phyloP scores from a whole-genome alignment of 2,113 vertebrate species.

The Catharus fuscescens region DNA sequence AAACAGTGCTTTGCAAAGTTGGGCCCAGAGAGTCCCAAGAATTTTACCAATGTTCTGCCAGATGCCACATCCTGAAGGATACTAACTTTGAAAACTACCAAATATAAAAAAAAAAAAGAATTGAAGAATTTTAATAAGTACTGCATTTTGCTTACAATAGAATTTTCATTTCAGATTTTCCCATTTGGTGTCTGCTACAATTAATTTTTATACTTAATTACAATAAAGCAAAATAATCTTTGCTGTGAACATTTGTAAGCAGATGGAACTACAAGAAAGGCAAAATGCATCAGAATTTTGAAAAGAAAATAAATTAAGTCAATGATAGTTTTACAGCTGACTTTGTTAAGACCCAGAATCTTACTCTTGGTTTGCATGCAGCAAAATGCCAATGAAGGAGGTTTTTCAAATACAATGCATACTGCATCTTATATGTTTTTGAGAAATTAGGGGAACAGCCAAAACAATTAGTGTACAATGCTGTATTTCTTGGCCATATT shows the following conservation, averaged over 20 bases:
- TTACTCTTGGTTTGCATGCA: not conserved
- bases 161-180: not conserved
- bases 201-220: not conserved
- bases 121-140: not conserved
- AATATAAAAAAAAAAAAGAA: not conserved
- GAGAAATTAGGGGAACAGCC: not conserved
- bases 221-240: not conserved
- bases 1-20: not conserved
- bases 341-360: not conserved
- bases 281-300: not conserved
- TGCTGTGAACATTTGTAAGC: not conserved
- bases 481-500: not conserved
- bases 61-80: not conserved
- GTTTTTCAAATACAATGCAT: not conserved
- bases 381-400: not conserved
- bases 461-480: not conserved
- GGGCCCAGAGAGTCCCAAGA: not conserved
- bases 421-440: not conserved
- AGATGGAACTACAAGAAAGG: not conserved
- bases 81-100: not conserved
- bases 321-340: not conserved
- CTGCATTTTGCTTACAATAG: not conserved
- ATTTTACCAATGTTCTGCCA: not conserved
- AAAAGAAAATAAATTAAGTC: not conserved
- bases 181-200: not conserved